A percentile compares a stretch with the other conserved stretches of the same genome.
Conservation (phyloP, 1,140 invertebrate species). For the Drosophila equinoxialis region DNA sequence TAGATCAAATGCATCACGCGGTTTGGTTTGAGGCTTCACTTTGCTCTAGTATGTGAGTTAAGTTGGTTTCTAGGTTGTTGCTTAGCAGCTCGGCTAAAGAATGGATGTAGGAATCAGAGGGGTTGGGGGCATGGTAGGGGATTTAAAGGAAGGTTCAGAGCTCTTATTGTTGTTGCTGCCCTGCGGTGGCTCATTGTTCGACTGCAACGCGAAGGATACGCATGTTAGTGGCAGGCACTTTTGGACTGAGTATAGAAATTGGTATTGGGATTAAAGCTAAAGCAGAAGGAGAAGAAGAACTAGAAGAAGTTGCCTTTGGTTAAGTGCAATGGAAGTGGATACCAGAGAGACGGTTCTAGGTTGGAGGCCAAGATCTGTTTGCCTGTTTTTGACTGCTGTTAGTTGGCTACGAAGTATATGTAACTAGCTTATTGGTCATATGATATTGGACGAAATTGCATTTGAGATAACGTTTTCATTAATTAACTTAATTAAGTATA, state of each 20-base stretch:
- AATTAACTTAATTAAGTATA: conserved; percentile 54
- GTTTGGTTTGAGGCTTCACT: conserved; percentile 43
- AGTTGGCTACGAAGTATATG: neutral
- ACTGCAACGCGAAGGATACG: conserved; percentile 61
- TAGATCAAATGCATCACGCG: conserved; percentile 69
- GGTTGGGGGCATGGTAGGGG: conserved; percentile 17
- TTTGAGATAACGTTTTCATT: conserved; percentile 30
- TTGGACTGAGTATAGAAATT: conserved; percentile 38
- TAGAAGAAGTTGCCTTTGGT: neutral
- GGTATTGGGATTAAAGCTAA: conserved; percentile 25
- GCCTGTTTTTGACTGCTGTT: conserved; percentile 51
- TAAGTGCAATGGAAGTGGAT: conserved; percentile 7
- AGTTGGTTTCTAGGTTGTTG: conserved; percentile 34
- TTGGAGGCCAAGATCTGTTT: conserved; percentile 24
- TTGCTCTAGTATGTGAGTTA: neutral
- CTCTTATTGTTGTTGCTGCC: conserved; percentile 36
- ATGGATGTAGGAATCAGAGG: neutral
- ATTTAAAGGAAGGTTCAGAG: conserved; percentile 2
- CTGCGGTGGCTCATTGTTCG: conserved; percentile 69
- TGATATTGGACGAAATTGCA: conserved; percentile 37
- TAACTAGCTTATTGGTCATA: conserved; percentile 33
- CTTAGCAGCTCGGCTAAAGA: conserved; percentile 47
- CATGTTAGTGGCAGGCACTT: conserved; percentile 64
- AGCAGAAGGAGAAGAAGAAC: neutral
- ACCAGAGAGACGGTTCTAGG: conserved; percentile 17